Conservation (phyloP, 2,888 invertebrate species). For the Drosophila helvetica region DNA sequence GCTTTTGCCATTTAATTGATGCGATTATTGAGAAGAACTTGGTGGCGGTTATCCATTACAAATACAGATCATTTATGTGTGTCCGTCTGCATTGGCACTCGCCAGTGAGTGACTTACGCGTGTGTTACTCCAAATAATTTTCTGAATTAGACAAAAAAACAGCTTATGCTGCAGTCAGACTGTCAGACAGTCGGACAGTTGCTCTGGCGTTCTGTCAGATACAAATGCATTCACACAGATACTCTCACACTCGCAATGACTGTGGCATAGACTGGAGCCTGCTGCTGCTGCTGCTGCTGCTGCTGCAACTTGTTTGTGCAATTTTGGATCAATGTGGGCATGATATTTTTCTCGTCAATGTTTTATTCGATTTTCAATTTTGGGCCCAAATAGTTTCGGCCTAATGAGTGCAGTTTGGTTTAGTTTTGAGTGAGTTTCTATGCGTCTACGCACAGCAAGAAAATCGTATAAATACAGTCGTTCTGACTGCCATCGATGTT, state of each 20-base stretch:
- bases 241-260: conserved; percentile 14
- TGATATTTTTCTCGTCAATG: conserved; percentile 43
- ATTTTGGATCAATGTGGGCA: conserved; percentile 68
- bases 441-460: conserved; percentile 22
- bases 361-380: conserved; percentile 35
- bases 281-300: neutral
- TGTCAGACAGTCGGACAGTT: conserved; percentile 10
- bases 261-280: conserved; percentile 3
- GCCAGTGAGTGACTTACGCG: conserved; percentile 6
- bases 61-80: conserved; percentile 23
- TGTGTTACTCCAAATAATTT: conserved; percentile 32
- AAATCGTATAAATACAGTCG: conserved; percentile 70
- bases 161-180: conserved; percentile 6
- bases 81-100: conserved; percentile 21
- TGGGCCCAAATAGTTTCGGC: conserved; percentile 62
- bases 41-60: neutral
- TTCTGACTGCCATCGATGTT: conserved; percentile 58
- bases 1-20: conserved; percentile 9
- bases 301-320: conserved; percentile 56
- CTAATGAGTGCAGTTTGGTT: conserved; percentile 70
- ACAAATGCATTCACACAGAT: conserved; percentile 17
- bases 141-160: conserved; percentile 26
- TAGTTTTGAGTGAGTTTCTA: conserved; percentile 66
- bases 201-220: neutral
- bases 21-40: conserved; percentile 9